Base-by-base conservation (phyloP, 2,113 vertebrate genomes). In the Ochotona curzoniae region DNA sequence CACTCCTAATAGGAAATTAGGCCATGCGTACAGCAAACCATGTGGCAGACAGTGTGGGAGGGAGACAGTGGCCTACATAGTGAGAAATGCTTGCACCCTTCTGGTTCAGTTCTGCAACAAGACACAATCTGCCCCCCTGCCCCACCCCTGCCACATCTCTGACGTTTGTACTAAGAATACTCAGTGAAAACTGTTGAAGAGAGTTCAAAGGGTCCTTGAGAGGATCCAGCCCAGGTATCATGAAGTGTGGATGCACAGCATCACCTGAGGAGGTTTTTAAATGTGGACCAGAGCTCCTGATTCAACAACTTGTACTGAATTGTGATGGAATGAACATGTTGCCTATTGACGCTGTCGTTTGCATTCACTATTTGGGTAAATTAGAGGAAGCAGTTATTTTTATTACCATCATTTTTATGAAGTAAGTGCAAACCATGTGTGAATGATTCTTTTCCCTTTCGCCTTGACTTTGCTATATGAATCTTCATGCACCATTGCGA, bases 181-280 rank as follows among this genome's bases (percentile, higher is more conserved):
- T 89, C 49, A 80, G 75, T 63, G 75, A 93, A 94, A 89, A 80
- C 83, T 10, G 0, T 89, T 73, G 75, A 82, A 90, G 67, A 21
- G 80, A 93, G 70, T 88, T 81, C 18, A 85, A 94, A 64, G 61
- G 35, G 38, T 84, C 78, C 78, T 71, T 2, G 28, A 54, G 66
- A 87, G 8, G 47, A 78, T 51, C 54, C 61, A 64, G 64, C 32
- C 64, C 32, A 26, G 70, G 74, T 73, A 66, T 89, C 74, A 80
- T 66, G 49, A 92, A 93, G 75, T 82, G 61, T 30, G 60, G 25
- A 28, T 4, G 0, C 44, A 89, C 83, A 75, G 94, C 95, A 94
- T 93, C 89, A 91, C 75, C 71, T 20, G 63, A 90, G 83, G 89
- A 93, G 71, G 87, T 70, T 82, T 94, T 96, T 76, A 49, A 80